Evolutionary conservation across 2,888 invertebrate species (phyloP).

Genomic region (Sepiola atlantica): DNA sequence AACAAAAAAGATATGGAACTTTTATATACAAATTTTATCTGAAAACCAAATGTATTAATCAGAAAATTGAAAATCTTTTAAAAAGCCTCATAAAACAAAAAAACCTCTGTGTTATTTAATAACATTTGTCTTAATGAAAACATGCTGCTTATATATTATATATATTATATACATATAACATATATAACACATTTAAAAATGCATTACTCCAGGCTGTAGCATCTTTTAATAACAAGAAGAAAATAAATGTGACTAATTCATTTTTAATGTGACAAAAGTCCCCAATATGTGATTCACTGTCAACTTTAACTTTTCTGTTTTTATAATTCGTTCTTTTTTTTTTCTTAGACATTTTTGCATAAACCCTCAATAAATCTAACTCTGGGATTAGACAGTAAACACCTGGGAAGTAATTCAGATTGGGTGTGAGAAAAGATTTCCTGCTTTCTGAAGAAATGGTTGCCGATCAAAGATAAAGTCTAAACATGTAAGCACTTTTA

Average conservation of each 20-base stretch:
- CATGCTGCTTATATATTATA: too few relatives aligned
- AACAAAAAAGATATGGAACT: too few relatives aligned
- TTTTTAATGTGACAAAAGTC: not conserved
- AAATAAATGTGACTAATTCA: not conserved
- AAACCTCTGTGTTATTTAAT: too few relatives aligned
- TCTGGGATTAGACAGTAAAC: not conserved
- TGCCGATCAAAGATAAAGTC: not conserved
- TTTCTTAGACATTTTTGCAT: not conserved
- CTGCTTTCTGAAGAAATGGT: not conserved
- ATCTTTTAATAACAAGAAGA: not conserved
- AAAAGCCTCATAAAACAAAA: too few relatives aligned
- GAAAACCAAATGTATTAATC: too few relatives aligned
- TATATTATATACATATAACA: too few relatives aligned
- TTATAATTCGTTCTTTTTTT: not conserved
- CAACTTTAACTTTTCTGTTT: not conserved
- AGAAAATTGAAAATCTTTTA: too few relatives aligned
- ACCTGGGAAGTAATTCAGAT: not conserved
- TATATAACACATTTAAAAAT: too few relatives aligned
- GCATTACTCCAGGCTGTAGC: not conserved
- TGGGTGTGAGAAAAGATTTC: not conserved
- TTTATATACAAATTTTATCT: too few relatives aligned
- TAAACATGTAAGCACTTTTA: not conserved
- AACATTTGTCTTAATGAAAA: too few relatives aligned
- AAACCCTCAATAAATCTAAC: not conserved
- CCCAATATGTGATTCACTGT: not conserved